phyloP scores from a whole-genome alignment of 64 coral and sea anemone species.

The Cladopsammia gracilis region DNA sequence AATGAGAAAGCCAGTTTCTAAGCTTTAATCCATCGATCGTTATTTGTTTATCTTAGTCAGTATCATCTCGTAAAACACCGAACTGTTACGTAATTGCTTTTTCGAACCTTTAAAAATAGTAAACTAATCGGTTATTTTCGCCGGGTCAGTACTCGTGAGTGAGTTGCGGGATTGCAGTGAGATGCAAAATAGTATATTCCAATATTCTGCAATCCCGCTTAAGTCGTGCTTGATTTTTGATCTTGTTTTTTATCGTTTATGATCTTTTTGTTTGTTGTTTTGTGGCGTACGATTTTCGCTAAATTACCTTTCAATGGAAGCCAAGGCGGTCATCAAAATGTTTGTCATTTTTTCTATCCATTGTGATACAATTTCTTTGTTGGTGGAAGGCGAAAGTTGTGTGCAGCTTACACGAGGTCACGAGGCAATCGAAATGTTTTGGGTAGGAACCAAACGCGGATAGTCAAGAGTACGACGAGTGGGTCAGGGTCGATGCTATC shows the following conservation, averaged over 20 bases:
- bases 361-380: constrained; percentile 10
- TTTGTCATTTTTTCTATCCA: constrained; percentile 20
- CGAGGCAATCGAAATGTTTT: too few species aligned
- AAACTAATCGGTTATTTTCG: not conserved
- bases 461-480: too few species aligned
- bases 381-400: not conserved
- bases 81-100: not conserved
- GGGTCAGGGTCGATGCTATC: too few species aligned
- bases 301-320: not conserved
- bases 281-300: not conserved
- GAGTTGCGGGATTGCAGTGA: too few species aligned
- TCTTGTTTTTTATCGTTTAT: not conserved
- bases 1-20: not conserved
- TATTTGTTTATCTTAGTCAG: not conserved
- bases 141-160: too few species aligned
- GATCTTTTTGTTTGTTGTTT: not conserved
- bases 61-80: not conserved
- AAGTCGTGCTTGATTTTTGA: not conserved
- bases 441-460: too few species aligned
- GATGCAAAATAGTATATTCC: too few species aligned
- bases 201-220: too few species aligned
- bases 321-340: constrained; percentile 6
- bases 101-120: not conserved
- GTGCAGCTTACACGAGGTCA: too few species aligned
- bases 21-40: not conserved